Evolutionary conservation across 2,113 vertebrate species (phyloP).

Genomic region (Baryphthengus martii): DNA sequence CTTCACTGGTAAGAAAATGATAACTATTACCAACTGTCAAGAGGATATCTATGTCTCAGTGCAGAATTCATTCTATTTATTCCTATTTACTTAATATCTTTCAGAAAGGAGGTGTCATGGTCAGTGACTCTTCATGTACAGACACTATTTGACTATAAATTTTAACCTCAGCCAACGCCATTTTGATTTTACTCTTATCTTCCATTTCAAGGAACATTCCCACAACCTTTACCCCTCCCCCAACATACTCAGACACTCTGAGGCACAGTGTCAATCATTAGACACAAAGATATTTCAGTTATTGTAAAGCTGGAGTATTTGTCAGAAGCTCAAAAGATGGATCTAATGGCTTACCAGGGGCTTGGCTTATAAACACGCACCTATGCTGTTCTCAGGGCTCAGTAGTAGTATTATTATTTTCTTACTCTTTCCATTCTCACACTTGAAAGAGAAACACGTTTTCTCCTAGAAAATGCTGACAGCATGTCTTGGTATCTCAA

Average conservation of each 20-base stretch:
- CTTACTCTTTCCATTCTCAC: conserved; percentile 3
- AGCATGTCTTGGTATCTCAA: conserved; percentile 23
- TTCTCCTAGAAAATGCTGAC: conserved; percentile 40
- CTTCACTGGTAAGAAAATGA: not conserved
- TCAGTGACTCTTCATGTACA: not conserved
- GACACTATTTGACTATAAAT: not conserved
- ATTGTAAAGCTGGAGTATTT: conserved; percentile 14
- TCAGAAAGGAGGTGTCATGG: not conserved
- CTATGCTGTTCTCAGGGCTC: not conserved
- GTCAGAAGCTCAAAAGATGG: not conserved
- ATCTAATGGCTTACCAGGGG: not conserved
- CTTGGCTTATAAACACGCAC: not conserved
- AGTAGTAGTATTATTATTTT: not conserved
- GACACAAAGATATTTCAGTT: not conserved
- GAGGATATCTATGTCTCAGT: not conserved
- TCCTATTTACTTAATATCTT: not conserved
- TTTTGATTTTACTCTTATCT: conserved; percentile 26
- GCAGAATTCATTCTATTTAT: not conserved
- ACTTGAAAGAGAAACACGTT: conserved; percentile 48
- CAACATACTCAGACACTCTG: not conserved
- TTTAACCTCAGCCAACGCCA: not conserved
- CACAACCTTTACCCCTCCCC: not conserved
- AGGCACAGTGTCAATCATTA: conserved; percentile 18
- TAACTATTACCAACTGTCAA: not conserved
- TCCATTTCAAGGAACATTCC: conserved; percentile 8